Base-by-base conservation (phyloP, 1,140 invertebrate genomes). In the Caenorhabditis inopinata region DNA sequence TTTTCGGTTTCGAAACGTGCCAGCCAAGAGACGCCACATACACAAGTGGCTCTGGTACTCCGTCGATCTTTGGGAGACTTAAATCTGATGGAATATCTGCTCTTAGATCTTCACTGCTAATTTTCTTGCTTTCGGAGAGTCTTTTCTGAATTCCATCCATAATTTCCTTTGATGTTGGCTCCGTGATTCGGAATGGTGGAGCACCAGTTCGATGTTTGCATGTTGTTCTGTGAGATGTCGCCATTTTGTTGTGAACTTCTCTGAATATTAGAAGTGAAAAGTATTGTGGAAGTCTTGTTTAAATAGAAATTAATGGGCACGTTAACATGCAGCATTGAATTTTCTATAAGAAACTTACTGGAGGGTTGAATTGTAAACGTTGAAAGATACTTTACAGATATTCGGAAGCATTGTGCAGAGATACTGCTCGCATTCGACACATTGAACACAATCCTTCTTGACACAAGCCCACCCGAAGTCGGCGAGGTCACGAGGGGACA, bases 371-470 rank as follows among this genome's bases (percentile, higher is more conserved):
- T 68, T 68, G 58, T 68, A 68, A 18, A 68, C 58, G n/a, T 68
- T 68, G 58, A 68, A 68, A 21, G 58, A 68, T 35, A 68, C 58
- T 68, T 68, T 68, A 25, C 58, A 68, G 23, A 68, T 68, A 38
- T 68, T 68, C 9, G 58, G 58, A 21, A 68, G 58, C 18, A 25
- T 6, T 38, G 58, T 68, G 32, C 16, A 18, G 23, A 68, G 32
- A 9, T 21, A 68, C 9, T 68, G 32, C n/a, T 68, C 58, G 21
- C 58, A 68, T 68, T 68, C 58, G 0, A 68, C 18, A 42, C 58
- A 68, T 38, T 68, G 14, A 14, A 68, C 58, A 38, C 29, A 68
- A 18, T 68, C 58, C 12, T 68, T 68, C 58, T 68, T 68, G n/a
- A 68, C 32, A 68, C 58, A 68, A 18, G 32, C 29, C 58, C 58